Percentiles rank a stretch among this genome's conserved stretches.
Evolutionary conservation across 2,113 vertebrate species (phyloP).

Genomic region (Sapajus apella): DNA sequence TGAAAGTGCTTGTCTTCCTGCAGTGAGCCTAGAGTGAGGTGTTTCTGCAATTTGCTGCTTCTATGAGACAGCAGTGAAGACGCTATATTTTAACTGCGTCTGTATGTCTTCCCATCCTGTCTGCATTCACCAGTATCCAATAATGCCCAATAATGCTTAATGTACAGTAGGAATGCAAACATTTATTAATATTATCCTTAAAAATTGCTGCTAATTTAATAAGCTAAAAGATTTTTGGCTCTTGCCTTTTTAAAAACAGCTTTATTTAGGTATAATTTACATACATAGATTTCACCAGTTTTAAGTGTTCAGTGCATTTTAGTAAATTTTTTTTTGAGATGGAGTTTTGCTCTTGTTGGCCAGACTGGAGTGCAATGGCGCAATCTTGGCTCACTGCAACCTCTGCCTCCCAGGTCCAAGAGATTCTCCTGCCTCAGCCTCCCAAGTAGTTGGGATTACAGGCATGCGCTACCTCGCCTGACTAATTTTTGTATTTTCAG

Average conservation of each 20-base stretch:
- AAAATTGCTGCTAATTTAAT: constrained; percentile 12
- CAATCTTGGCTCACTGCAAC: no score
- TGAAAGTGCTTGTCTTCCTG: neutral
- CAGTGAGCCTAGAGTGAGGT: neutral
- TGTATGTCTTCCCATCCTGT: neutral
- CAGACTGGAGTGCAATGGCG: no score
- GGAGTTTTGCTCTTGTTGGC: no score
- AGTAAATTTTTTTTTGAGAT: neutral
- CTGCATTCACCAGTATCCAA: neutral
- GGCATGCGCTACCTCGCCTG: no score
- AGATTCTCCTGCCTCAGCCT: no score
- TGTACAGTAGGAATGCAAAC: neutral
- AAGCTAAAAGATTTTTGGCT: neutral
- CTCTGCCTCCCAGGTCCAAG: no score
- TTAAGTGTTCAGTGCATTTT: neutral
- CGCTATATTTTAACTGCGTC: neutral
- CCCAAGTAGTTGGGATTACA: no score
- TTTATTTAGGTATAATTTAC: constrained; percentile 8
- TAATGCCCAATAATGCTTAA: neutral
- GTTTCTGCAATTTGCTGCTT: neutral
- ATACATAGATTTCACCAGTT: constrained; percentile 20
- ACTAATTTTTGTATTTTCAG: no score
- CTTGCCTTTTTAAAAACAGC: neutral
- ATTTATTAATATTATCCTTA: neutral
- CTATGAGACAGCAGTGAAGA: neutral